phyloP scores from a whole-genome alignment of 2,888 invertebrate genomes.

The Sericinus montela region DNA sequence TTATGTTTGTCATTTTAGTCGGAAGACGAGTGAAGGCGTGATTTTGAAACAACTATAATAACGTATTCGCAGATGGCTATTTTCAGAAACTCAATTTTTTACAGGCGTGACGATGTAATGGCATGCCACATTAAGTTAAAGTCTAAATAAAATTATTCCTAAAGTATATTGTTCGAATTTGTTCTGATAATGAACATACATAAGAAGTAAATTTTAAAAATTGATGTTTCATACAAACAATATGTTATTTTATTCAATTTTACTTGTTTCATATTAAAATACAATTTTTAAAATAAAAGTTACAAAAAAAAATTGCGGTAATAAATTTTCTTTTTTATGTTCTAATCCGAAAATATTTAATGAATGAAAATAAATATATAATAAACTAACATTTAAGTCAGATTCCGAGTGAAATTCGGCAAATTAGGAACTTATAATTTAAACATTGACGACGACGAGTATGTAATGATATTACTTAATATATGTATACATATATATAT shows the following conservation, averaged over 20 bases:
- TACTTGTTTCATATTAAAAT: no score
- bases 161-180: slow-evolving; percentile 7
- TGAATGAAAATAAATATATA: no score
- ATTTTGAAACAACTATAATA: background rate
- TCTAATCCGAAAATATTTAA: no score
- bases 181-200: slow-evolving; percentile 3
- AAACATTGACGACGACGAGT: slow-evolving; percentile 2
- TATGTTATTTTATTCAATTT: no score
- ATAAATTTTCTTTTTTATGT: no score
- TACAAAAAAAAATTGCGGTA: no score
- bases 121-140: no score
- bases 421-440: slow-evolving; percentile 18
- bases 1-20: background rate
- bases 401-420: slow-evolving; percentile 17
- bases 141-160: no score
- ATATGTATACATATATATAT: slow-evolving; percentile 30
- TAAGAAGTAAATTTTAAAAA: background rate
- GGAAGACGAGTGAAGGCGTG: slow-evolving; percentile 3
- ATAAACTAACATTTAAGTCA: no score
- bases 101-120: no score
- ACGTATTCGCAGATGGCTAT: background rate
- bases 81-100: background rate
- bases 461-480: slow-evolving; percentile 27
- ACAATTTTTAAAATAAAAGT: no score
- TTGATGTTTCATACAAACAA: no score